Conservation (phyloP, 2,113 vertebrate genomes). For the Tragulus kanchil region DNA sequence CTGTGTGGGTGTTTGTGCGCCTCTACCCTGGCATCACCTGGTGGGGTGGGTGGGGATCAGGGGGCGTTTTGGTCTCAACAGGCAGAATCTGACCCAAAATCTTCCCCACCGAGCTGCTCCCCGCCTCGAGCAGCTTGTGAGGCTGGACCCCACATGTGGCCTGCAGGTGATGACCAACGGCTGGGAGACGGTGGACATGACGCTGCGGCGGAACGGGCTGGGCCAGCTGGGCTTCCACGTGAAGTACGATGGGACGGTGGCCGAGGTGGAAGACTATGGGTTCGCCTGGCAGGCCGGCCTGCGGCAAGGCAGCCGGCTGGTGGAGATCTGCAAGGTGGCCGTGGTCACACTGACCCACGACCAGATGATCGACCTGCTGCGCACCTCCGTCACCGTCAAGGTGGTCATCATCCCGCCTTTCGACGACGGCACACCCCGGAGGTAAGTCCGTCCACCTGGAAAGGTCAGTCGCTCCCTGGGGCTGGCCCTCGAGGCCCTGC, state of each 20-base stretch:
- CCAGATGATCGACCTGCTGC: conserved; percentile 97
- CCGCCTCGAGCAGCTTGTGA: neutral
- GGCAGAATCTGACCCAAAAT: neutral
- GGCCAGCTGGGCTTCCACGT: conserved; percentile 98
- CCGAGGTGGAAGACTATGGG: conserved; percentile 97
- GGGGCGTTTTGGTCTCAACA: neutral
- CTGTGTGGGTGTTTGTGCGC: neutral
- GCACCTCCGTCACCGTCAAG: conserved; percentile 96
- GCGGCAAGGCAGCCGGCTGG: conserved; percentile 95
- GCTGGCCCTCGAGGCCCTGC: neutral
- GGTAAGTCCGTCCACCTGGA: conserved; percentile 82
- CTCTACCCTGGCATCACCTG: neutral
- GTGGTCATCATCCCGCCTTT: conserved; percentile 96
- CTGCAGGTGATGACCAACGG: conserved; percentile 92
- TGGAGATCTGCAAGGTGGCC: conserved; percentile 97
- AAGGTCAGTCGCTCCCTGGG: neutral
- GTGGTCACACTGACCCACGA: conserved; percentile 95
- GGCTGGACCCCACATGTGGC: neutral
- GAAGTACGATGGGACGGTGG: conserved; percentile 95
- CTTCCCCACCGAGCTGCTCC: neutral
- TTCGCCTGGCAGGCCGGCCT: conserved; percentile 98
- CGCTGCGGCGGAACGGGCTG: conserved; percentile 94
- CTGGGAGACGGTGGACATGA: conserved; percentile 96
- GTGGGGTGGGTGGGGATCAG: neutral
- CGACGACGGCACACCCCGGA: conserved; percentile 93